Evolutionary conservation across 2,888 invertebrate genomes (phyloP).

Genomic region (Acrobasis suavella): DNA sequence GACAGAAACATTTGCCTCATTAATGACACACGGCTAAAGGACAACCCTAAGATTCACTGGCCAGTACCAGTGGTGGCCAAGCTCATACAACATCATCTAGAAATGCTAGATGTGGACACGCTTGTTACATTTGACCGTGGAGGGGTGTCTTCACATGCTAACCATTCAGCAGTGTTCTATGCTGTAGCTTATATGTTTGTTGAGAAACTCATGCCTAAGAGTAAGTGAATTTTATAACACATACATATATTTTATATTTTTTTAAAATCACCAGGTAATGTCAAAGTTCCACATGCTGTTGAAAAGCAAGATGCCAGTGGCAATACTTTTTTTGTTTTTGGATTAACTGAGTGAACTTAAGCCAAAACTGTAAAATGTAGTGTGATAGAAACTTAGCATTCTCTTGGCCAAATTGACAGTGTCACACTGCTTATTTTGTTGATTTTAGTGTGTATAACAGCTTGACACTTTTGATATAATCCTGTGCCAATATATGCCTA

Average conservation of each 20-base stretch:
- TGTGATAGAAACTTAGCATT: no score
- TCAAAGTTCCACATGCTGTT: neutral
- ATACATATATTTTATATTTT: neutral
- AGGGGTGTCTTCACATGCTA: constrained; percentile 96
- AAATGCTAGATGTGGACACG: constrained; percentile 89
- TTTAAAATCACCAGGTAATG: no score
- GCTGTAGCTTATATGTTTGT: constrained; percentile 90
- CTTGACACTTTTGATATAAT: no score
- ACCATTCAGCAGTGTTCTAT: constrained; percentile 94
- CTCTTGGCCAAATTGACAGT: no score
- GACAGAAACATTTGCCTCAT: constrained; percentile 88
- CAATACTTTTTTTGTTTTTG: no score
- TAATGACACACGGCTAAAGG: constrained; percentile 88
- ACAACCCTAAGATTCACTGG: constrained; percentile 91
- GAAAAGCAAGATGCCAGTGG: neutral
- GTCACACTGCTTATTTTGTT: no score
- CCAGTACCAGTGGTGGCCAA: constrained; percentile 76
- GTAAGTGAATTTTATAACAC: constrained; percentile 71
- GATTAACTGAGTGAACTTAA: no score
- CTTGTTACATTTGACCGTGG: constrained; percentile 96
- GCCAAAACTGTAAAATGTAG: no score
- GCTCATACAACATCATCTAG: constrained; percentile 81
- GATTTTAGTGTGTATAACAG: no score
- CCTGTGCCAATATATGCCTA: no score
- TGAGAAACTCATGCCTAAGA: constrained; percentile 87